Conservation (phyloP, 2,797 vertebrate species). For the Trichosurus vulpecula region DNA sequence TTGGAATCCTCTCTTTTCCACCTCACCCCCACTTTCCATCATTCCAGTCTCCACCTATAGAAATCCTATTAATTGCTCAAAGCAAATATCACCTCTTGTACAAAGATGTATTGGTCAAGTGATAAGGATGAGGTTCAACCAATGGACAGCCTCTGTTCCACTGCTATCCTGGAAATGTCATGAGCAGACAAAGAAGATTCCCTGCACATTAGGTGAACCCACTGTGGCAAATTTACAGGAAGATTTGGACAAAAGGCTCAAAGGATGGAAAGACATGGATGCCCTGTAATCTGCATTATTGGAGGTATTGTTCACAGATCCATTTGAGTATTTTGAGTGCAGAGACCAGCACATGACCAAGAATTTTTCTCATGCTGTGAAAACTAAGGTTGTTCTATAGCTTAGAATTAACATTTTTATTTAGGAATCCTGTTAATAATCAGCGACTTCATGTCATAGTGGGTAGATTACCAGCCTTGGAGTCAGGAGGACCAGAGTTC, state of each 20-base stretch:
- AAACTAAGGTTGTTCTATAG: background rate
- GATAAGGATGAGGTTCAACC: background rate
- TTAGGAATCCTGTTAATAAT: background rate
- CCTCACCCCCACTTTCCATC: background rate
- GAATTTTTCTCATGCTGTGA: background rate
- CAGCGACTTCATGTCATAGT: too few species aligned
- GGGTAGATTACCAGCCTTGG: background rate
- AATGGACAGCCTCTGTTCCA: background rate
- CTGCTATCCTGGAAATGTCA: background rate
- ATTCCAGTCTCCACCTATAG: background rate
- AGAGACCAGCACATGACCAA: background rate
- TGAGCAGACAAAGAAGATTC: background rate
- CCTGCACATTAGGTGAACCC: background rate
- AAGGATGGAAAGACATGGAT: background rate
- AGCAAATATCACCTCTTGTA: background rate
- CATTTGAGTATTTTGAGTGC: background rate
- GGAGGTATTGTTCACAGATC: background rate
- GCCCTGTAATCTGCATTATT: background rate
- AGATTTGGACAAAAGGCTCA: background rate
- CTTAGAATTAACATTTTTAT: background rate
- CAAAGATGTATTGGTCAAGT: background rate
- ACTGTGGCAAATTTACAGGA: background rate
- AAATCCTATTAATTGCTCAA: background rate
- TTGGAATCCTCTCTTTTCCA: background rate
- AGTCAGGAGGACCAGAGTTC: background rate